Conservation (phyloP, 2,888 invertebrate species). For the Drosophila nigricruria region DNA sequence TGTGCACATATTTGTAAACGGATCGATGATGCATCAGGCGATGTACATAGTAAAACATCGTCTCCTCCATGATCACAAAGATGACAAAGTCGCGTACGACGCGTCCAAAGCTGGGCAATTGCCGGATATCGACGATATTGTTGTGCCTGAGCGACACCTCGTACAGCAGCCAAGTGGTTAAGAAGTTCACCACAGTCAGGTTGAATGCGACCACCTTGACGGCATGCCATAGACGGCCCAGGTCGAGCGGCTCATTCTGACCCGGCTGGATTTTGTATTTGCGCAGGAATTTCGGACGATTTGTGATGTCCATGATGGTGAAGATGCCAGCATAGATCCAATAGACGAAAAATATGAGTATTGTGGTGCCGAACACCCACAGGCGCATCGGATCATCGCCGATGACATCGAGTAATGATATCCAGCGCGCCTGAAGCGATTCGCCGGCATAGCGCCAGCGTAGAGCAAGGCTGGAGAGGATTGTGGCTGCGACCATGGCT, state of each 20-base stretch:
- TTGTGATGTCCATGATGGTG: slow-evolving; percentile 90
- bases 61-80: slow-evolving; percentile 90
- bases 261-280: slow-evolving; percentile 93
- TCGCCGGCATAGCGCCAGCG: slow-evolving; percentile 89
- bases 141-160: slow-evolving; percentile 55
- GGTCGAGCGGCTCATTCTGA: slow-evolving; percentile 90
- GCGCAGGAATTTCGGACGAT: slow-evolving; percentile 88
- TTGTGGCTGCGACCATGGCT: slow-evolving; percentile 31
- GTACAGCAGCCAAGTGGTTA: slow-evolving; percentile 85
- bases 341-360: slow-evolving; percentile 88
- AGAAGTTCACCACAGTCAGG: slow-evolving; percentile 89
- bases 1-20: slow-evolving; percentile 92
- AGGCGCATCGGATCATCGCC: slow-evolving; percentile 88
- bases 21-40: slow-evolving; percentile 90
- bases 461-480: slow-evolving; percentile 21
- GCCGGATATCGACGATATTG: slow-evolving; percentile 86
- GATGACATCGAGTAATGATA: slow-evolving; percentile 87
- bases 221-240: slow-evolving; percentile 87
- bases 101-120: slow-evolving; percentile 91
- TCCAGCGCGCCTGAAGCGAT: slow-evolving; percentile 91
- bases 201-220: slow-evolving; percentile 90
- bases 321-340: slow-evolving; percentile 91
- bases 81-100: slow-evolving; percentile 87
- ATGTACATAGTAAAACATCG: slow-evolving; percentile 93
- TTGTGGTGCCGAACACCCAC: slow-evolving; percentile 87